Percentiles rank a stretch among this genome's conserved stretches.
phyloP scores from a whole-genome alignment of 2,888 invertebrate species.

The Drosophila ezoana region DNA sequence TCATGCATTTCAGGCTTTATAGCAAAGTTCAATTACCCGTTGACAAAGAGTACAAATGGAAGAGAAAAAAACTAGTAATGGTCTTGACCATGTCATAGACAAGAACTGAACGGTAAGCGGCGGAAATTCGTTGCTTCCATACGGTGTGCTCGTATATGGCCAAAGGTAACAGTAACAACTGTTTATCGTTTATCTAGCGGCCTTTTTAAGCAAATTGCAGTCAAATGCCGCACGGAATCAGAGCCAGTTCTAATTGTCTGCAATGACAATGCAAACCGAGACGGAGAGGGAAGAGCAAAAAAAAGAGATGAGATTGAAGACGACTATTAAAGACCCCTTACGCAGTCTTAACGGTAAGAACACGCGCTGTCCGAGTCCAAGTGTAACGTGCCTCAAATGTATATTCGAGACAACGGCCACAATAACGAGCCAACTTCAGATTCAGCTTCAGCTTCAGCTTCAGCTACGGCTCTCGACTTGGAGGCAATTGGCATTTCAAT shows the following conservation, averaged over 20 bases:
- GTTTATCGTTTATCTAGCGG: constrained; percentile 72
- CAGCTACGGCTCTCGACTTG: constrained; percentile 29
- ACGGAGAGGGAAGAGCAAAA: not conserved
- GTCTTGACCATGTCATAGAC: constrained; percentile 56
- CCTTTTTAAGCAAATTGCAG: constrained; percentile 66
- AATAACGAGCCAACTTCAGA: constrained; percentile 37
- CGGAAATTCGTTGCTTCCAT: constrained; percentile 42
- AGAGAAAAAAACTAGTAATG: constrained; percentile 51
- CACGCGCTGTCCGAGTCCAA: constrained; percentile 51
- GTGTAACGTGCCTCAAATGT: constrained; percentile 32
- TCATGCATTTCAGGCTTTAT: not conserved
- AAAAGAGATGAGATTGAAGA: constrained; percentile 27
- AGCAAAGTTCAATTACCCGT: constrained; percentile 6
- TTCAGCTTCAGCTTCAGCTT: constrained; percentile 30
- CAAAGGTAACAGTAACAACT: constrained; percentile 57
- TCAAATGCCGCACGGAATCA: constrained; percentile 54
- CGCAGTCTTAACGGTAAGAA: constrained; percentile 62
- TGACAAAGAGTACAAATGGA: constrained; percentile 10
- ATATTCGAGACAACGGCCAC: constrained; percentile 24
- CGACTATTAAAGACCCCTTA: constrained; percentile 40
- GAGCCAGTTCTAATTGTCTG: constrained; percentile 63
- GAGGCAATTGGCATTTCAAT: constrained; percentile 81
- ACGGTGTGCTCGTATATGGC: constrained; percentile 44
- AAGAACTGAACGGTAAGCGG: constrained; percentile 50
- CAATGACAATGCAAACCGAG: constrained; percentile 70